Conservation (phyloP, 2,797 vertebrate species). For the Pseudochromis fuscus region DNA sequence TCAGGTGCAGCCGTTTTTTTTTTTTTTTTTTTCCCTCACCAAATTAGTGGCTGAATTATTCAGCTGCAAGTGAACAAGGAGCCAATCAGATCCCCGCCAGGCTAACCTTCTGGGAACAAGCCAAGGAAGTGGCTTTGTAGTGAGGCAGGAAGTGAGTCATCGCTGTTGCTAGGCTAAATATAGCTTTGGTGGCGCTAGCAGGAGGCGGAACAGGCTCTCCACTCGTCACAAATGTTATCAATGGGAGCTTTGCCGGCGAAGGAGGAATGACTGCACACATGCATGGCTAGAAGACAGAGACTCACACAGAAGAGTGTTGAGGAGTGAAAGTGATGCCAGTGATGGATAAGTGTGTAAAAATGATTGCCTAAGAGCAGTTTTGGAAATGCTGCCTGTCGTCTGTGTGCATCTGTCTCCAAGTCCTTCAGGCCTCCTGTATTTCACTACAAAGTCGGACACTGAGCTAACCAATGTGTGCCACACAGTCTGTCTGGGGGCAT, state of each 20-base stretch:
- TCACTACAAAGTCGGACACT: constrained; percentile 26
- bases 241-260: constrained; percentile 48
- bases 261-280: constrained; percentile 1
- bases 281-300: constrained; percentile 1
- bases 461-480: constrained; percentile 50
- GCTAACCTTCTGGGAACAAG: constrained; percentile 73
- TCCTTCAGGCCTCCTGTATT: constrained; percentile 14
- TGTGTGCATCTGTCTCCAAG: neutral
- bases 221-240: constrained; percentile 72
- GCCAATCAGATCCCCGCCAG: constrained; percentile 68
- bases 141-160: constrained; percentile 86
- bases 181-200: constrained; percentile 69
- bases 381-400: constrained; percentile 15
- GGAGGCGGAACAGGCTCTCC: constrained; percentile 57
- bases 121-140: constrained; percentile 84
- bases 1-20: constrained; percentile 47
- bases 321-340: neutral
- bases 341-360: constrained; percentile 27
- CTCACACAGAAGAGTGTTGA: neutral
- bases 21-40: too few relatives aligned
- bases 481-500: constrained; percentile 43
- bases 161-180: constrained; percentile 85
- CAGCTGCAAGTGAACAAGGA: constrained; percentile 45
- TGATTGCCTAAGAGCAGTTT: constrained; percentile 5
- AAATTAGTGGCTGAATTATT: constrained; percentile 71